These are phyloP conservation scores for Aegotheles bennettii DNA, from an alignment of 2,113 vertebrate genomes.

Conservation along the genomic window DNA sequence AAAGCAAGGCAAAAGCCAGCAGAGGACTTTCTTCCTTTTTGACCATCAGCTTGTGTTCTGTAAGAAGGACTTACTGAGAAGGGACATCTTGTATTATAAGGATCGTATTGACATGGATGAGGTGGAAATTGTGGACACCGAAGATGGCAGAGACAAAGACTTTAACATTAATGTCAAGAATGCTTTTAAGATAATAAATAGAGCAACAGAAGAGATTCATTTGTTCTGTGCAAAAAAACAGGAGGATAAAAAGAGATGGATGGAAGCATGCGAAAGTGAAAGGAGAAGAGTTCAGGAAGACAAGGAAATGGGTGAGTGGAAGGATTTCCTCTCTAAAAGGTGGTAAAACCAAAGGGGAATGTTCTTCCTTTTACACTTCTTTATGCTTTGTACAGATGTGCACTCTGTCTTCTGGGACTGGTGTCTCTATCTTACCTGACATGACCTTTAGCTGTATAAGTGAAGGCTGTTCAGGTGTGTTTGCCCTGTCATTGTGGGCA, in stretches of 20 bases:
- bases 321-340: background rate
- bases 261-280: conserved; percentile 86
- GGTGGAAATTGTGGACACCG: conserved; percentile 78
- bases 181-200: conserved; percentile 84
- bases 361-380: background rate
- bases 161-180: conserved; percentile 84
- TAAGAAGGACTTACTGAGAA: conserved; percentile 92
- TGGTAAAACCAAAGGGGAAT: background rate
- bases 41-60: conserved; percentile 97
- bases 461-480: background rate
- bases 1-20: conserved; percentile 90
- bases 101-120: conserved; percentile 87
- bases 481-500: background rate
- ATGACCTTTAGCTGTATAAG: background rate
- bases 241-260: conserved; percentile 90
- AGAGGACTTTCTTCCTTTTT: conserved; percentile 94
- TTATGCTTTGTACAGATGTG: background rate
- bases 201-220: conserved; percentile 79
- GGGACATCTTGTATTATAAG: conserved; percentile 93
- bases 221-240: conserved; percentile 88
- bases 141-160: conserved; percentile 85
- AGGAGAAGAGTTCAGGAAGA: conserved; percentile 89
- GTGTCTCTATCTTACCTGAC: background rate
- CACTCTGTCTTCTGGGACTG: background rate
- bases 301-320: conserved; percentile 88